Percentiles rank a stretch among this genome's conserved stretches.
phyloP scores from a whole-genome alignment of 1,140 invertebrate species.

The Plectrocnemia conspersa region DNA sequence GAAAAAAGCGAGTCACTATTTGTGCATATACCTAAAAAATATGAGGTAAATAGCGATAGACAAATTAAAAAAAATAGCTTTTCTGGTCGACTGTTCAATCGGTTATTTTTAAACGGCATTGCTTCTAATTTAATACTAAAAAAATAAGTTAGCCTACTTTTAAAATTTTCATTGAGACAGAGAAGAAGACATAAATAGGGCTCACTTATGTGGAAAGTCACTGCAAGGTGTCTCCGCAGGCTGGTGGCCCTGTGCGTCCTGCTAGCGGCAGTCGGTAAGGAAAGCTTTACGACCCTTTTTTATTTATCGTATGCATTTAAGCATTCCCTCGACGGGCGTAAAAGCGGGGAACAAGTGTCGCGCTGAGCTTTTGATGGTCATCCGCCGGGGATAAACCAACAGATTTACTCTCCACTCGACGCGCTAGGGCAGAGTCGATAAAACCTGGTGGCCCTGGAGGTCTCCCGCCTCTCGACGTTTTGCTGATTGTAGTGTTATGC shows the following conservation, averaged over 20 bases:
- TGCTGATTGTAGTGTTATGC: too few relatives aligned
- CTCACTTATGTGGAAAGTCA: slow-evolving; percentile 10
- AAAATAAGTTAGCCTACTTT: too few relatives aligned
- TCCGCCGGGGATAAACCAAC: not conserved
- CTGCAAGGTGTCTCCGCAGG: not conserved
- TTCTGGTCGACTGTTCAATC: too few relatives aligned
- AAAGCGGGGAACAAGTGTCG: not conserved
- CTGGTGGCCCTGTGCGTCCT: slow-evolving; percentile 3
- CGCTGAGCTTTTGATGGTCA: not conserved
- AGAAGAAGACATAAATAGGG: too few relatives aligned
- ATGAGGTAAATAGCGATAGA: too few relatives aligned
- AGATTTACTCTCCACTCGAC: not conserved
- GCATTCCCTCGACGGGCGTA: not conserved
- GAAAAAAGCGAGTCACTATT: too few relatives aligned
- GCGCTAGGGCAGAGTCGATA: not conserved
- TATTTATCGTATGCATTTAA: slow-evolving; percentile 19
- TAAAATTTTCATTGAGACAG: too few relatives aligned
- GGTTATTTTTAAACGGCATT: too few relatives aligned
- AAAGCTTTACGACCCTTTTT: slow-evolving; percentile 14
- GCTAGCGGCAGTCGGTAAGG: slow-evolving; percentile 16
- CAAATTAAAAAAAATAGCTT: too few relatives aligned
- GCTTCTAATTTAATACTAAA: too few relatives aligned
- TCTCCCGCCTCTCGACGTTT: too few relatives aligned
- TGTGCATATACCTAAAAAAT: too few relatives aligned
- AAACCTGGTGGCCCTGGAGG: not conserved